phyloP scores from a whole-genome alignment of 2,113 vertebrate genomes.

The Monopterus albus region DNA sequence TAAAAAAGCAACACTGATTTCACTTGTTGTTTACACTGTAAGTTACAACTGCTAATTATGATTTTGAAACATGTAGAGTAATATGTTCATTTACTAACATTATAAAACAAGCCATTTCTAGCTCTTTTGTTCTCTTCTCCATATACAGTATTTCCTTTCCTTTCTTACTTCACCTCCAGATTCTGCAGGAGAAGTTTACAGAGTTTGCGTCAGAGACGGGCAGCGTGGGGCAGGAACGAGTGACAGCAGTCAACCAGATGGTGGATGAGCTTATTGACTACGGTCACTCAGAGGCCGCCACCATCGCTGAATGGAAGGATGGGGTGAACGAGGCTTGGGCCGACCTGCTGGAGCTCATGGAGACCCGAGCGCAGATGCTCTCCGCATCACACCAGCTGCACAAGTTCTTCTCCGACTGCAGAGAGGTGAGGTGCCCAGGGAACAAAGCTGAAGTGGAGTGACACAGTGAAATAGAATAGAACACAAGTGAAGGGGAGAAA shows the following conservation, averaged over 20 bases:
- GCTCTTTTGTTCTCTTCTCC: not conserved
- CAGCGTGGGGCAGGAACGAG: constrained; percentile 88
- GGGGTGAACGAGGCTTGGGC: constrained; percentile 97
- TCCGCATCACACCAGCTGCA: constrained; percentile 93
- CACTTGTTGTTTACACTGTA: too few relatives aligned
- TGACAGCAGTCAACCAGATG: constrained; percentile 94
- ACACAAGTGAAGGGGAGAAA: too few relatives aligned
- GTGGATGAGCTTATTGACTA: constrained; percentile 97
- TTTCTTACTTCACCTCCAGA: constrained; percentile 51
- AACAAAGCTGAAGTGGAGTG: not conserved
- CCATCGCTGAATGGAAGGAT: constrained; percentile 97
- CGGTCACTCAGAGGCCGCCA: constrained; percentile 91
- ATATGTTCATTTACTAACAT: not conserved
- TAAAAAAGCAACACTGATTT: not conserved
- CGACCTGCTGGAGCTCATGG: constrained; percentile 94
- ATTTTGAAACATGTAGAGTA: too few relatives aligned
- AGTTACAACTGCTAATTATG: not conserved
- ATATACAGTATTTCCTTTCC: not conserved
- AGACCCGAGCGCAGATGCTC: constrained; percentile 92
- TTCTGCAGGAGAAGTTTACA: constrained; percentile 94
- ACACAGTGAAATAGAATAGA: too few relatives aligned
- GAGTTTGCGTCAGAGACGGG: constrained; percentile 92
- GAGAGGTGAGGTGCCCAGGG: constrained; percentile 76
- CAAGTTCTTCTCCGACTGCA: constrained; percentile 94
- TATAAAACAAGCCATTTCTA: not conserved